These are phyloP conservation scores for Aptenodytes patagonicus DNA, from an alignment of 2,113 vertebrate species.

Conservation along the genomic window DNA sequence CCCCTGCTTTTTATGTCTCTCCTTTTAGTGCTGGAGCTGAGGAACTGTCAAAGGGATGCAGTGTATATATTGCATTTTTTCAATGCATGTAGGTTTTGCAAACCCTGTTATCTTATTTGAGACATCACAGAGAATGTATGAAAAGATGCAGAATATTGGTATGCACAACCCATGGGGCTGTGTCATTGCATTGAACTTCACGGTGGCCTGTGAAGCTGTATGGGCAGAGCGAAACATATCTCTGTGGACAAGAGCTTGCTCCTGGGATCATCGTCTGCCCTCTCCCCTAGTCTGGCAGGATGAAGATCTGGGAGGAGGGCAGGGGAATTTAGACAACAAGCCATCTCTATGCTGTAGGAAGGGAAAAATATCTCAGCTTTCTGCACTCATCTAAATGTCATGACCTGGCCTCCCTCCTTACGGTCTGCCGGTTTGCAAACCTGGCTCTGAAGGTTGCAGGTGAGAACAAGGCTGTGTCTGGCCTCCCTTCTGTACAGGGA, in stretches of 20 bases:
- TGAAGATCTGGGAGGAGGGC: background rate
- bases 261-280: background rate
- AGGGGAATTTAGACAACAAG: background rate
- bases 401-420: background rate
- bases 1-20: background rate
- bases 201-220: background rate
- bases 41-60: background rate
- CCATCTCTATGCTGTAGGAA: background rate
- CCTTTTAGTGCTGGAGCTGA: background rate
- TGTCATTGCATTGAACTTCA: background rate
- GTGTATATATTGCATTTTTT: background rate
- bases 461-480: background rate
- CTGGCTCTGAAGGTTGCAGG: background rate
- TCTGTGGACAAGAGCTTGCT: background rate
- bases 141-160: background rate
- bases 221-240: fast-evolving
- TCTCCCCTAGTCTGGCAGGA: background rate
- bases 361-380: background rate
- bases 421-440: background rate
- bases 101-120: background rate
- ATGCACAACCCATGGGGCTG: background rate
- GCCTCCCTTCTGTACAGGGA: background rate
- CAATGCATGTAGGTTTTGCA: background rate
- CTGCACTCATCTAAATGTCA: background rate
- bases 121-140: background rate